Percentiles rank a stretch among this genome's conserved stretches.
Conservation (phyloP, 1,140 invertebrate genomes). For the Pachyrhynchus sulphureomaculatus region DNA sequence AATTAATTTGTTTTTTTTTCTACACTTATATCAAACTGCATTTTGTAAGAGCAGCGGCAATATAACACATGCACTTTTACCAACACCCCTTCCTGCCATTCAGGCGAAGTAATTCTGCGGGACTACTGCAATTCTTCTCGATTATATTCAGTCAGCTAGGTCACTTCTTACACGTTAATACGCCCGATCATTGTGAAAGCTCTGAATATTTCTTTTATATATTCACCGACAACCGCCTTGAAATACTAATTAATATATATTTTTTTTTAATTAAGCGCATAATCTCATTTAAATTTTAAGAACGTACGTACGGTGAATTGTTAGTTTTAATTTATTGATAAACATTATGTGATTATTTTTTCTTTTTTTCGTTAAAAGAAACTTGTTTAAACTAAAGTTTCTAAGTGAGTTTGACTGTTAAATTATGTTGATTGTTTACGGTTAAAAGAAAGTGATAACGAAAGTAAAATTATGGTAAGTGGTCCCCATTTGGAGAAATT, state of each 20-base stretch:
- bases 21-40: too few relatives aligned
- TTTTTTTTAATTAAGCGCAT: neutral
- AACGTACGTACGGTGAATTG: too few relatives aligned
- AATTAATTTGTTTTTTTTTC: too few relatives aligned
- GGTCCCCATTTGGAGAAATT: too few relatives aligned
- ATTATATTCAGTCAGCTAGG: conserved; percentile 14
- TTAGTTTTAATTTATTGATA: too few relatives aligned
- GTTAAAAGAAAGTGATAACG: conserved; percentile 19
- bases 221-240: conserved; percentile 17
- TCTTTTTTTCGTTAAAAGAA: too few relatives aligned
- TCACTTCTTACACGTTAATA: conserved; percentile 16
- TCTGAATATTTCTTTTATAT: neutral
- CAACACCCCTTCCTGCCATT: neutral
- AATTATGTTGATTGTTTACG: neutral
- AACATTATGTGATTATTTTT: too few relatives aligned
- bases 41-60: too few relatives aligned
- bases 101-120: neutral
- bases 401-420: too few relatives aligned
- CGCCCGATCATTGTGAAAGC: conserved; percentile 12
- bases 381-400: too few relatives aligned
- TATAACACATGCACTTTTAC: too few relatives aligned
- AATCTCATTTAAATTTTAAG: neutral
- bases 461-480: conserved; percentile 27
- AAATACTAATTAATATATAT: conserved; percentile 1
- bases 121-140: neutral